These are phyloP conservation scores for Dromiciops gliroides DNA, from an alignment of 2,113 vertebrate genomes.

Conservation along the genomic window DNA sequence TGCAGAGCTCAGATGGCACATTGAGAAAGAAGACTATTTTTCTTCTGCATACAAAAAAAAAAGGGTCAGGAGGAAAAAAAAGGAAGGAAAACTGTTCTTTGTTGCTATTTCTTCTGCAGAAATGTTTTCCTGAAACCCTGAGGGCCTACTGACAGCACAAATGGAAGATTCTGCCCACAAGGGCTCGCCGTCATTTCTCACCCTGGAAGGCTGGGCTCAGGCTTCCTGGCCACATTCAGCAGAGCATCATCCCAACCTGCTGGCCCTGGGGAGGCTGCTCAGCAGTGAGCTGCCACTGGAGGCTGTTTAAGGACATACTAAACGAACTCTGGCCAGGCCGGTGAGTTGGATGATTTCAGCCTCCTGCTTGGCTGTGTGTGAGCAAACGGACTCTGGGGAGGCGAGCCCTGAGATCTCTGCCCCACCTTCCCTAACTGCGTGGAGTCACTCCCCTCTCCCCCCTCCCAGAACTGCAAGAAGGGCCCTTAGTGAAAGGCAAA, in stretches of 20 bases:
- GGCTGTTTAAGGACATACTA: constrained; percentile 61
- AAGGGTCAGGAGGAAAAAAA: not conserved
- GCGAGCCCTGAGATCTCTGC: not conserved
- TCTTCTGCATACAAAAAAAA: not conserved
- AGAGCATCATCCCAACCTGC: constrained; percentile 73
- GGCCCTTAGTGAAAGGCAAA: not conserved
- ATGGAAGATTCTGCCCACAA: constrained; percentile 68
- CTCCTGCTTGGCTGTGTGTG: not conserved
- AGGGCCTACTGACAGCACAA: constrained; percentile 63
- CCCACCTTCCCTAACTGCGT: not conserved
- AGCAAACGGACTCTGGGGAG: too few relatives aligned
- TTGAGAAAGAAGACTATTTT: constrained; percentile 34
- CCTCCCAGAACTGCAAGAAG: not conserved
- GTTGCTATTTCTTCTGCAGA: constrained; percentile 38
- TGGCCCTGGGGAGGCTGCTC: constrained; percentile 39
- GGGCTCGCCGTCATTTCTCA: constrained; percentile 71
- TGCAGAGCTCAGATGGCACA: constrained; percentile 53
- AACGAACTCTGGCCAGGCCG: constrained; percentile 10
- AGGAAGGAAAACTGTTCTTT: constrained; percentile 8
- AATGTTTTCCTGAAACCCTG: constrained; percentile 45
- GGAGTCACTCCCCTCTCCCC: not conserved
- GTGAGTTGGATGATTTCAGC: not conserved
- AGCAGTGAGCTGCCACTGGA: constrained; percentile 51
- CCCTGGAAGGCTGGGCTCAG: constrained; percentile 65
- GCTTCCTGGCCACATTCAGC: constrained; percentile 65